These are phyloP conservation scores for Hermaeophaga mercurialis DNA, from an alignment of 2,888 invertebrate species.

Conservation along the genomic window DNA sequence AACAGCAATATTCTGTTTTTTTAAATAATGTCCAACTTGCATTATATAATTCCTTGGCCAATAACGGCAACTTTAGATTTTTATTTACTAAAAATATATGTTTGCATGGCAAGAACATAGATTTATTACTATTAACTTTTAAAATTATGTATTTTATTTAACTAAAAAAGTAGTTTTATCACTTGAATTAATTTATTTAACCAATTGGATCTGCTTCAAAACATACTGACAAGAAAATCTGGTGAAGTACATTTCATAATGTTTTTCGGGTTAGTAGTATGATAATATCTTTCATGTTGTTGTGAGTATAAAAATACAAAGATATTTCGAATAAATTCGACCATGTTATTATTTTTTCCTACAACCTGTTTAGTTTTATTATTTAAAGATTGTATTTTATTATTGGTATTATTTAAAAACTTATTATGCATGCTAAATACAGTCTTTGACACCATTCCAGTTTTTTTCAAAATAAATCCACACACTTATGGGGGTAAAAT, in stretches of 20 bases:
- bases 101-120: not conserved
- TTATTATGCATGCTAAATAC: not conserved
- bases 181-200: not conserved
- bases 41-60: not conserved
- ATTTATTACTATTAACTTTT: not conserved
- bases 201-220: not conserved
- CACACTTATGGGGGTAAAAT: not conserved
- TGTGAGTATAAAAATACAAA: conserved; percentile 1
- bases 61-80: not conserved
- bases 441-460: not conserved
- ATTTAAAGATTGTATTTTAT: not conserved
- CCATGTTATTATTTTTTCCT: not conserved
- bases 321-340: not conserved
- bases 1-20: not conserved
- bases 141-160: not conserved
- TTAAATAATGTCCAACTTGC: not conserved
- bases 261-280: not conserved
- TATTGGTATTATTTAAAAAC: not conserved
- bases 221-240: not conserved
- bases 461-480: not conserved
- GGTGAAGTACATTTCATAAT: not conserved
- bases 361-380: not conserved
- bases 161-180: not conserved
- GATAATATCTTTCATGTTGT: not conserved
- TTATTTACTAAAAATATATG: too few species aligned